Conservation (phyloP, 2,797 vertebrate species). For the Sandelia bainsii region DNA sequence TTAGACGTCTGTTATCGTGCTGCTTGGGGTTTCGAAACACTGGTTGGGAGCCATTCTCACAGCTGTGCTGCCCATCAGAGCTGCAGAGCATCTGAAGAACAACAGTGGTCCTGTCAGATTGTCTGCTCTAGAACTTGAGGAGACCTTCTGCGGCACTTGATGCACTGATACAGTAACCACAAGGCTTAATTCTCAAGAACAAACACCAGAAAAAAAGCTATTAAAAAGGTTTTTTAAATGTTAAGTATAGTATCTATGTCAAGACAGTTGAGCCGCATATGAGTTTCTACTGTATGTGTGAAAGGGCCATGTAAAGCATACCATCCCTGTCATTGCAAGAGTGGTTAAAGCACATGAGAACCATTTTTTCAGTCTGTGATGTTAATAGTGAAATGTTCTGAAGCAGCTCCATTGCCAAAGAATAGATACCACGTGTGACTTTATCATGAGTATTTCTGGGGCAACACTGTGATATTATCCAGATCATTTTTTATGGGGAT, state of each 20-base stretch:
- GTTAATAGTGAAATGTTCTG: slow-evolving; percentile 32
- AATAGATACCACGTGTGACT: slow-evolving; percentile 30
- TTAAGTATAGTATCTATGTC: neutral
- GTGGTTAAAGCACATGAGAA: neutral
- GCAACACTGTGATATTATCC: slow-evolving; percentile 1
- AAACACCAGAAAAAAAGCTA: neutral
- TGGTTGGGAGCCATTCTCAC: too few species aligned
- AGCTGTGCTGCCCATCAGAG: too few species aligned
- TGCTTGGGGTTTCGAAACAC: neutral
- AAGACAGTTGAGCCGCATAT: neutral
- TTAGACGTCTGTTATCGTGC: too few species aligned
- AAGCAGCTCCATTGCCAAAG: slow-evolving; percentile 6
- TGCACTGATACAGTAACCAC: neutral
- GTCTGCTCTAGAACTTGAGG: too few species aligned
- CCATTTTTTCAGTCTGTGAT: slow-evolving; percentile 8
- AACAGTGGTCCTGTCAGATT: neutral
- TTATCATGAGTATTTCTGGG: neutral
- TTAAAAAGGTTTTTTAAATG: neutral
- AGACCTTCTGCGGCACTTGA: neutral
- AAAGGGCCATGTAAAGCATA: neutral
- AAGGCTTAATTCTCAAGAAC: too few species aligned
- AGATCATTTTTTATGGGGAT: slow-evolving; percentile 22
- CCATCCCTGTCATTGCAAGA: neutral
- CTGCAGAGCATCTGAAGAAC: neutral
- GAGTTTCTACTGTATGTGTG: neutral